Evolutionary conservation across 2,888 invertebrate genomes (phyloP), one percentile per base, ranked within the genome.

Genomic region (Gerosis bhagava): DNA sequence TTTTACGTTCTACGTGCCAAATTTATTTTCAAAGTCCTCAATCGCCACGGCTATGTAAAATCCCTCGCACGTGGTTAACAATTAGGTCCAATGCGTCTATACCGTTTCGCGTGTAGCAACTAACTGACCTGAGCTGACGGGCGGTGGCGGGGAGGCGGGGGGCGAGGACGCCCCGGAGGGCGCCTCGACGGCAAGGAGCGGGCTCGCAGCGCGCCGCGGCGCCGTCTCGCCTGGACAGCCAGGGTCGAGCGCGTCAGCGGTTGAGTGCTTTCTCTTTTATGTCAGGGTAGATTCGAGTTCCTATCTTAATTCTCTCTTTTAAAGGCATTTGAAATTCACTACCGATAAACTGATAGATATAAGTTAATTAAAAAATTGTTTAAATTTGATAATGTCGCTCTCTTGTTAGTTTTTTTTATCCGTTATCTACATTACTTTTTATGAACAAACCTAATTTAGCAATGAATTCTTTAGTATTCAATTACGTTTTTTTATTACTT

Each of bases 171-270:
- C 89, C 72, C 91, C 91, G 59, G 92, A 92, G 61, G 92, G 90
- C 65, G 91, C 91, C 81, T 92, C 92, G 74, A 92, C 92, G 82
- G 92, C 92, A 72, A 92, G 91, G 80, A 92, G 90, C 69, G 93
- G 92, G 82, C 92, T 92, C 86, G 90, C 70, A 88, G 88, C 77
- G 83, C 90, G 81, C 77, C 90, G 77, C 83, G 89, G 74, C 74
- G 90, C 90, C 86, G 91, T 91, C 87, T 92, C 92, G 92, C 92
- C 93, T 92, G 83, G 57, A 82, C 66, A 72, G 64, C 58, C 59
- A 55, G 58, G 56, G 59, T 58, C 56, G 58, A 55, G 56, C 61
- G 51, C 60, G 57, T 50, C 58, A 58, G 57, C 60, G 59, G 56
- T 56, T 58, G 59, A 57, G 48, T 50, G 49, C 53, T 49, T 54